Percentiles rank a stretch among this genome's conserved stretches.
These are phyloP conservation scores for Lamproptera curius DNA, from an alignment of 2,888 invertebrate species.

Conservation along the genomic window DNA sequence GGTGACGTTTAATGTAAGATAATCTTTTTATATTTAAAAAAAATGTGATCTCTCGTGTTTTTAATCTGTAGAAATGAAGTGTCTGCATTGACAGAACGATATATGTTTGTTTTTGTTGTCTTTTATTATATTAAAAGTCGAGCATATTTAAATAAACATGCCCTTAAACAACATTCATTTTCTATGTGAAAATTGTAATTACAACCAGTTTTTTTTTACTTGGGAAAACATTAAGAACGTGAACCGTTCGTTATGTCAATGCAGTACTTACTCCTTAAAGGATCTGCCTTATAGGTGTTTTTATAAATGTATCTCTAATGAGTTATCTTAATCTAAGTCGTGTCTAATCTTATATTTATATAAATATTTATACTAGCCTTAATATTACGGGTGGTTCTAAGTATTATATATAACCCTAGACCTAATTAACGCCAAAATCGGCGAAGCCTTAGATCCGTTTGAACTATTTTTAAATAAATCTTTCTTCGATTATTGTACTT, in stretches of 20 bases:
- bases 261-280: slow-evolving; percentile 57
- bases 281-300: slow-evolving; percentile 75
- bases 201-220: too few species aligned
- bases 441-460: slow-evolving; percentile 55
- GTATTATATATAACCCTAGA: slow-evolving; percentile 33
- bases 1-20: slow-evolving; percentile 28
- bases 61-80: slow-evolving; percentile 48
- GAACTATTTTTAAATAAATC: slow-evolving; percentile 6
- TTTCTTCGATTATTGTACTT: neutral
- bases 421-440: slow-evolving; percentile 36
- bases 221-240: too few species aligned
- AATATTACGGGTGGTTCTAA: slow-evolving; percentile 36
- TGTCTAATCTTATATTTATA: slow-evolving; percentile 42
- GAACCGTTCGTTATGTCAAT: slow-evolving; percentile 32
- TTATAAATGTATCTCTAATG: slow-evolving; percentile 63
- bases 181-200: too few species aligned
- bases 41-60: slow-evolving; percentile 64
- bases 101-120: too few species aligned
- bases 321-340: slow-evolving; percentile 36
- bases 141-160: too few species aligned
- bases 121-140: too few species aligned
- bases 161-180: too few species aligned
- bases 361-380: slow-evolving; percentile 51
- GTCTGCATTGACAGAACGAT: slow-evolving; percentile 42
- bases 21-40: slow-evolving; percentile 38